phyloP scores from a whole-genome alignment of 1,140 invertebrate species.

The Hirudo medicinalis region DNA sequence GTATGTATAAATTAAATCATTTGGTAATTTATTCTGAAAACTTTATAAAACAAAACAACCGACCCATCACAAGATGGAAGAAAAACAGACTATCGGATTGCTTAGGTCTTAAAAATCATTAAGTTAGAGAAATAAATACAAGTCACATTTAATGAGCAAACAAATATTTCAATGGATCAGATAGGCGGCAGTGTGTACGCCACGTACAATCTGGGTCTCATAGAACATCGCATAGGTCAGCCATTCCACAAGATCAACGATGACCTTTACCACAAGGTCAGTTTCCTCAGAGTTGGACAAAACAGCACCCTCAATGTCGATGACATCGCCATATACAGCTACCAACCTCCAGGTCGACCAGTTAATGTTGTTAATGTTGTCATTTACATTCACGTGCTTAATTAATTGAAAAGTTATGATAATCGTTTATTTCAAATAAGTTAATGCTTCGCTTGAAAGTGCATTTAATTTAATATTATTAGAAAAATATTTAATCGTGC shows the following conservation, averaged over 20 bases:
- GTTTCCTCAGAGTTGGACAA: slow-evolving; percentile 71
- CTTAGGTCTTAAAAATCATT: background rate
- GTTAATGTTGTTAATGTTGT: background rate
- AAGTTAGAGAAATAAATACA: background rate
- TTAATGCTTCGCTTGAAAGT: too few species aligned
- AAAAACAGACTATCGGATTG: too few species aligned
- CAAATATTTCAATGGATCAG: slow-evolving; percentile 37
- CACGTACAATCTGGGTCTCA: slow-evolving; percentile 82
- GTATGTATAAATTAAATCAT: too few species aligned
- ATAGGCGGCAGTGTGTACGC: slow-evolving; percentile 79
- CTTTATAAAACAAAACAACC: background rate
- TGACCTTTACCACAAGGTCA: slow-evolving; percentile 80
- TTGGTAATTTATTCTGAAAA: too few species aligned
- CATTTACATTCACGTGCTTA: too few species aligned
- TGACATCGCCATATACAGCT: slow-evolving; percentile 48
- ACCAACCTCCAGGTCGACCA: slow-evolving; percentile 30
- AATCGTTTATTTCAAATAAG: too few species aligned
- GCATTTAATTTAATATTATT: too few species aligned
- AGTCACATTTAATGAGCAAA: background rate
- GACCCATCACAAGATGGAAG: background rate
- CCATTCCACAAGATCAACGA: slow-evolving; percentile 76
- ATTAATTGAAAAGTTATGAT: too few species aligned
- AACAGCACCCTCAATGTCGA: slow-evolving; percentile 83
- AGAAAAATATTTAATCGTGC: too few species aligned
- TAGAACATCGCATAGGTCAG: slow-evolving; percentile 78